Base-by-base conservation (phyloP, 2,888 invertebrate genomes). In the Alentia gelatinosa region DNA sequence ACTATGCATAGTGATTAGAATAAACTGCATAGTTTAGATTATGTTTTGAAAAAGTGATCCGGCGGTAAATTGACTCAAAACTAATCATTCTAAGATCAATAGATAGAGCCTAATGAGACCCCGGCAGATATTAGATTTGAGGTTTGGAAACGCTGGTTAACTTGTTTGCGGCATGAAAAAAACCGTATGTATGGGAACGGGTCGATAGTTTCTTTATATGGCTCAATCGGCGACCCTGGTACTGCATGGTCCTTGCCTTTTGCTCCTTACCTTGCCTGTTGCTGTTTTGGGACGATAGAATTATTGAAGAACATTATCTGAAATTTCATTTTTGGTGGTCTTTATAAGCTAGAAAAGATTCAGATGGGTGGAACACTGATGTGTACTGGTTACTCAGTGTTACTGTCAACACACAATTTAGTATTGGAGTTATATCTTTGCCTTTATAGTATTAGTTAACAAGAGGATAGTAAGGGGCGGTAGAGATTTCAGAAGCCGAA, bases 161-260 rank as follows among this genome's bases (percentile, higher is more conserved):
- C 68, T 56, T n/a, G n/a, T 56, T 4, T 3, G 30, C 26, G 30
- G 68, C 68, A 68, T 68, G 68, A 30, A 26, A 30, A 68, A 30
- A 68, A 9, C 5, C 26, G 30, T 68, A 26, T 68, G 23, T 26
- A 68, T 68, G 68, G 68, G 68, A 68, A 68, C 26, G 33, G 68
- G 30, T 30, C 68, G 30, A 12, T 68, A 0, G 68, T 68, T 30
- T 68, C 26, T 30, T 4, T 68, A 68, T 68, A 5, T 63, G 63
- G 5, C 23, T 75, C 37, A n/a, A 37, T 19, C 79, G 39, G 4
- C 35, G 7, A 35, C n/a, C 79, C 79, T 23, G 79, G 23, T 35
- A 1, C 39, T 39, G 79, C 79, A 79, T 79, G 79, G 79, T 79
- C 79, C 79, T 79, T 39, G 79, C 79, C 39, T n/a, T 39, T 68